These are phyloP conservation scores for Thymelicus lineola DNA, from an alignment of 2,888 invertebrate genomes.

Conservation along the genomic window DNA sequence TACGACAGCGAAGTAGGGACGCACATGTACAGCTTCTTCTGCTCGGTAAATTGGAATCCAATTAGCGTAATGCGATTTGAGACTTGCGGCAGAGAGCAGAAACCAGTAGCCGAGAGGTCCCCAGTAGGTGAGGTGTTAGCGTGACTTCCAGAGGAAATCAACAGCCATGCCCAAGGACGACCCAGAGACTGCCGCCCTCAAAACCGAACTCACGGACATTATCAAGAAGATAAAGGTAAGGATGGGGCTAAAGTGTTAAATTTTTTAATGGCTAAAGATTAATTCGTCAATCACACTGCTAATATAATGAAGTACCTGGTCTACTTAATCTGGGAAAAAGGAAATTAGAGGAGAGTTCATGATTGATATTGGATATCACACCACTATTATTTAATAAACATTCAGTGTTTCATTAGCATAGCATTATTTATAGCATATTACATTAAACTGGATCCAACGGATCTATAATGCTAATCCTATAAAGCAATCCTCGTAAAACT, in stretches of 20 bases:
- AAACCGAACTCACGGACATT: conserved; percentile 92
- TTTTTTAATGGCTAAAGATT: neutral
- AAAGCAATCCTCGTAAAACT: too few species aligned
- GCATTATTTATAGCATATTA: too few species aligned
- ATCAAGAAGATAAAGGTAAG: conserved; percentile 92
- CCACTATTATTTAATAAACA: too few species aligned
- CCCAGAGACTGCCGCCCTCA: conserved; percentile 90
- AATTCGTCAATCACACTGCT: too few species aligned
- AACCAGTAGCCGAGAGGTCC: conserved; percentile 27
- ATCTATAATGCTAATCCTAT: neutral
- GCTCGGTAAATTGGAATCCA: conserved; percentile 64
- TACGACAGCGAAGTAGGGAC: conserved; percentile 41
- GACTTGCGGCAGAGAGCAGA: conserved; percentile 38
- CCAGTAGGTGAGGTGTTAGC: neutral
- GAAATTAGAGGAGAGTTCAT: too few species aligned
- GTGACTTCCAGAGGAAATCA: conserved; percentile 28
- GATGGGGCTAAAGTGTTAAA: neutral
- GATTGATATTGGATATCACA: too few species aligned
- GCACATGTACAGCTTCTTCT: conserved; percentile 71
- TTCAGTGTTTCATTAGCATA: too few species aligned
- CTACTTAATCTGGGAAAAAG: too few species aligned
- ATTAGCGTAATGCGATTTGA: conserved; percentile 72
- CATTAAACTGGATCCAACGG: neutral
- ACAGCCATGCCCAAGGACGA: conserved; percentile 91
- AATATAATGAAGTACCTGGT: neutral